phyloP scores from a whole-genome alignment of 2,113 vertebrate species.

The Antechinus stuartii region DNA sequence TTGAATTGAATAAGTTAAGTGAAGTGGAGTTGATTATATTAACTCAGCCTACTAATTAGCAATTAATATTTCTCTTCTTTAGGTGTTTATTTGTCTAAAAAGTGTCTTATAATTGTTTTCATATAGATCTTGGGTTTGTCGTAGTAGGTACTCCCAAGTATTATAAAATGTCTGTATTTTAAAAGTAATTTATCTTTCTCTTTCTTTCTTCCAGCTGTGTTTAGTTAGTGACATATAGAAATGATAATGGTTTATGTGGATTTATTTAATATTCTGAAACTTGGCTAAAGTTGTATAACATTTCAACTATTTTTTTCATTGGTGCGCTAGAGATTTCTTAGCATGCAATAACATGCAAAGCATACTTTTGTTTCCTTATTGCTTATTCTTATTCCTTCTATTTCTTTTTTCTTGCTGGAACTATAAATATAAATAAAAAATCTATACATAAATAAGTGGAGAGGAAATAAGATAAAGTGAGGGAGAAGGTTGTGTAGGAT shows the following conservation, averaged over 20 bases:
- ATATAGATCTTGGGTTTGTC: too few relatives aligned
- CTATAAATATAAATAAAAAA: background rate
- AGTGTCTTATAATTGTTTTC: background rate
- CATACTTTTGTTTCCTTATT: background rate
- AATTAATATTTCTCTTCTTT: background rate
- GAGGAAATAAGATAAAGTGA: too few relatives aligned
- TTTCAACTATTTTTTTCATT: background rate
- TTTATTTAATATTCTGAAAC: background rate
- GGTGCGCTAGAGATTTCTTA: background rate
- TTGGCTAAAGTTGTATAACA: background rate
- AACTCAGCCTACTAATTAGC: too few relatives aligned
- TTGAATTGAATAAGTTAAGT: too few relatives aligned
- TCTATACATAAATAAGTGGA: too few relatives aligned
- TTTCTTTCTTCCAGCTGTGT: background rate
- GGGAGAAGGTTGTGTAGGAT: too few relatives aligned
- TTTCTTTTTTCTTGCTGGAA: background rate
- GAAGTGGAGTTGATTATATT: too few relatives aligned
- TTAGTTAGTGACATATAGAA: background rate
- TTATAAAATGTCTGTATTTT: background rate
- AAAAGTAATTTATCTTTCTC: background rate
- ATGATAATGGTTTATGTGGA: background rate
- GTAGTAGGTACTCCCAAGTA: too few relatives aligned
- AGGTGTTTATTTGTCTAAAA: too few relatives aligned
- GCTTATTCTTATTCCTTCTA: background rate
- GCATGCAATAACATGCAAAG: background rate